Evolutionary conservation across 2,888 invertebrate genomes (phyloP), one percentile per base, ranked within the genome.

Genomic region (Spialia ferax): DNA sequence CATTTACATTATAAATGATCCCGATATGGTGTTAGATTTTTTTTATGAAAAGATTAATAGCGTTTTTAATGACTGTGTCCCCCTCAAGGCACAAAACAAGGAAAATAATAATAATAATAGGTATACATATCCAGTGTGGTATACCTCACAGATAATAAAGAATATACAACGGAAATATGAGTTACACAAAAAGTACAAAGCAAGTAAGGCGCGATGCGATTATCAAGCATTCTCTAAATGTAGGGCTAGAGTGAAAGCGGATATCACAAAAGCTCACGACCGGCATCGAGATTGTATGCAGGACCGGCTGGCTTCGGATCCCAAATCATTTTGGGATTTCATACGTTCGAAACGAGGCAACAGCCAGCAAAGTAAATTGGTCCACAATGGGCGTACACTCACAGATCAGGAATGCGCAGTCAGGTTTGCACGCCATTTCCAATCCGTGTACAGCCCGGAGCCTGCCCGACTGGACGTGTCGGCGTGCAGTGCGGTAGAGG

Each of bases 81-180:
- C 72, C 1, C 38, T 8, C 23, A 74, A 73, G 54, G 60, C 15
- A 26, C 48, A 11, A 32, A 71, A 61, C 13, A 26, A 10, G n/a
- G n/a, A 8, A 10, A 57, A 61, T 15, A 13, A 18, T 11, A 57
- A 52, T 6, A 23, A 18, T 11, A 57, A 52, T 6, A 23, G 63
- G 35, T 42, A 42, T 15, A 11, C 7, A 32, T 75, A 75, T 50
- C 73, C 73, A 8, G 69, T 65, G 13, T 74, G 70, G 72, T 74
- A 73, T 32, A 73, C 69, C 11, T 8, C 62, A 5, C 65, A 73
- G n/a, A 63, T 73, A 7, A 72, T 73, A 54, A 32, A 50, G 5
- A 35, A 69, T 20, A 72, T 73, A 23, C 61, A 69, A 55, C 13
- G 54, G 13, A 74, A 72, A 52, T 48, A 59, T 8, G 13, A 22